Evolutionary conservation across 2,888 invertebrate species (phyloP), one percentile per base, ranked within the genome.

Genomic region (Himalopsyche japonica): DNA sequence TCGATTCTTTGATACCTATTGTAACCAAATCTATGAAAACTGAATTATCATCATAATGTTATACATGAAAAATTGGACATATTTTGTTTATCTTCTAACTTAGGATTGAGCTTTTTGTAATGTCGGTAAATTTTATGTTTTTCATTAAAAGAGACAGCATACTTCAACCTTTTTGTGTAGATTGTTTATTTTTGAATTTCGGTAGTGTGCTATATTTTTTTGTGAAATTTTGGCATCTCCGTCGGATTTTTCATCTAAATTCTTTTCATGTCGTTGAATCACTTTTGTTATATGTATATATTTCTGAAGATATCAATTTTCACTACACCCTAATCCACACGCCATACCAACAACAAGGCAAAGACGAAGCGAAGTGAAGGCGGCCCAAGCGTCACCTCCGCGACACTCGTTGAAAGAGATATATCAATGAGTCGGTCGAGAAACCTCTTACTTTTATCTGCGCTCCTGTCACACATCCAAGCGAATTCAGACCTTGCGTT

Each of bases 361-460:
- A 77, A 77, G 77, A 32, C 27, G 77, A 20, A 77, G 18, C 37
- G 32, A 32, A 77, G 32, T 32, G 37, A 57, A 77, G 20, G 77
- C 12, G 37, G 32, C 77, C 37, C 20, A 37, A 70, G 76, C 37
- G 64, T 81, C 81, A 81, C 81, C 81, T 30, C 37, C 81, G 48
- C 43, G 81, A 76, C 76, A 70, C 81, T 32, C 76, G 34, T 76
- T 30, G 76, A 76, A 76, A 34, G 24, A 79, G 79, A 84, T 82
- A 84, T 79, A 84, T 82, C 84, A 84, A 79, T 82, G 82, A 84
- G 84, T 64, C 49, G 81, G 57, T 70, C 30, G 76, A 43, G 83
- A 70, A 78, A 81, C 81, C 79, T 81, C 84, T 84, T 82, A 82
- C 81, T 84, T 83, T 84, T 84, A 84, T 84, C 84, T 84, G 64